A percentile compares a stretch with the other conserved stretches of the same genome.
These are phyloP conservation scores for Platysteira castanea DNA, from an alignment of 2,113 vertebrate species.

Conservation along the genomic window DNA sequence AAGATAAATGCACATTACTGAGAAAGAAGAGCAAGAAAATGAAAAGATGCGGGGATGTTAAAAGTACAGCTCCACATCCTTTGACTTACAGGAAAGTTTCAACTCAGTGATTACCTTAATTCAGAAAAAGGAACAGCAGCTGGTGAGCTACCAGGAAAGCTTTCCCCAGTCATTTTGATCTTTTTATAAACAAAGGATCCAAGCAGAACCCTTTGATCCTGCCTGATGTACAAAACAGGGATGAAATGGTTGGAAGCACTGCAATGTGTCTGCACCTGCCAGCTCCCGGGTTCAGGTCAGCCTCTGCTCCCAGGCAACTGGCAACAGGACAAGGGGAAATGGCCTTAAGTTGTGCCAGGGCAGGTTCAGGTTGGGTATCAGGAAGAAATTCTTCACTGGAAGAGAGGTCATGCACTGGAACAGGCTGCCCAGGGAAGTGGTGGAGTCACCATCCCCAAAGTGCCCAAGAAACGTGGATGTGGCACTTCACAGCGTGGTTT, in stretches of 20 bases:
- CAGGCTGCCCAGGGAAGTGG: not conserved
- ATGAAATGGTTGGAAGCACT: not conserved
- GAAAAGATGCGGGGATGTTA: not conserved
- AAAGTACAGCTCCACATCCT: not conserved
- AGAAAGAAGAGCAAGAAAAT: not conserved
- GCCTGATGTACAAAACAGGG: not conserved
- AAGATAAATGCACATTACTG: not conserved
- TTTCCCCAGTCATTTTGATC: not conserved
- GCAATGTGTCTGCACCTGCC: not conserved
- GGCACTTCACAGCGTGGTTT: not conserved
- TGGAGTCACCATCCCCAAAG: not conserved
- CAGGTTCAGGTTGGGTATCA: not conserved
- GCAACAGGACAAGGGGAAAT: not conserved
- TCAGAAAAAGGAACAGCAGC: not conserved
- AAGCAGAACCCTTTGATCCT: not conserved
- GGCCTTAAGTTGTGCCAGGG: not conserved
- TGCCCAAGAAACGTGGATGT: rapidly evolving
- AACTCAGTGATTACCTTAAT: not conserved
- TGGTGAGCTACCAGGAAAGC: not conserved
- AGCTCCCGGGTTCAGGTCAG: not conserved
- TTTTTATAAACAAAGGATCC: not conserved
- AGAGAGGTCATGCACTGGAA: not conserved
- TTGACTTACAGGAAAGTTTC: not conserved
- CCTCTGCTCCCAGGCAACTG: not conserved
- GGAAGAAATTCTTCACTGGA: not conserved